phyloP scores from a whole-genome alignment of 2,888 invertebrate genomes.

The Pomacea canaliculata region DNA sequence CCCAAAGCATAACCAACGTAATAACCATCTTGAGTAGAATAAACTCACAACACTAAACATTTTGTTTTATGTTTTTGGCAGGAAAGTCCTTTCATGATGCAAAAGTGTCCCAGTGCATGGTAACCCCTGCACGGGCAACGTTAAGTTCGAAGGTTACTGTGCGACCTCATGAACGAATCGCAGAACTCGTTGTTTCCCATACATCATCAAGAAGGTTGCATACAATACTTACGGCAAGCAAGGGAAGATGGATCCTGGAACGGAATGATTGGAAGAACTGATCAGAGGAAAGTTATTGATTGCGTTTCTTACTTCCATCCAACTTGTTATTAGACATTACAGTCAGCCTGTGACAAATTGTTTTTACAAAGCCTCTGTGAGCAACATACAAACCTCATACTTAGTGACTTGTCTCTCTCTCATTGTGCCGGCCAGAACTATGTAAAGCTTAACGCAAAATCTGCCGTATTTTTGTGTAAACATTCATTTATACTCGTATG shows the following conservation, averaged over 20 bases:
- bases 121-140: conserved; percentile 31
- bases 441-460: no score
- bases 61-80: conserved; percentile 10
- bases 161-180: conserved; percentile 85
- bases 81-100: conserved; percentile 37
- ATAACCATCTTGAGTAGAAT: background rate
- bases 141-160: conserved; percentile 80
- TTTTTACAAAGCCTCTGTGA: no score
- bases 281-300: conserved; percentile 50
- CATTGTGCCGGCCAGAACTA: no score
- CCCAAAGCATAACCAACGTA: no score
- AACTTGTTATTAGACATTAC: background rate
- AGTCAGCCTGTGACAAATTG: background rate
- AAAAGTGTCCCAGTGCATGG: conserved; percentile 31
- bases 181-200: conserved; percentile 85
- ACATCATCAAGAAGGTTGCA: conserved; percentile 85
- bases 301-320: conserved; percentile 29
- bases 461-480: no score
- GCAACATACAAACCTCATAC: no score
- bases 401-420: no score
- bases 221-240: conserved; percentile 84
- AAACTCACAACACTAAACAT: background rate
- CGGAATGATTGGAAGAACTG: conserved; percentile 67
- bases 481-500: no score
- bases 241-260: conserved; percentile 57